These are phyloP conservation scores for Heteromormyrus szaboi DNA, from an alignment of 2,797 vertebrate species.

Conservation along the genomic window DNA sequence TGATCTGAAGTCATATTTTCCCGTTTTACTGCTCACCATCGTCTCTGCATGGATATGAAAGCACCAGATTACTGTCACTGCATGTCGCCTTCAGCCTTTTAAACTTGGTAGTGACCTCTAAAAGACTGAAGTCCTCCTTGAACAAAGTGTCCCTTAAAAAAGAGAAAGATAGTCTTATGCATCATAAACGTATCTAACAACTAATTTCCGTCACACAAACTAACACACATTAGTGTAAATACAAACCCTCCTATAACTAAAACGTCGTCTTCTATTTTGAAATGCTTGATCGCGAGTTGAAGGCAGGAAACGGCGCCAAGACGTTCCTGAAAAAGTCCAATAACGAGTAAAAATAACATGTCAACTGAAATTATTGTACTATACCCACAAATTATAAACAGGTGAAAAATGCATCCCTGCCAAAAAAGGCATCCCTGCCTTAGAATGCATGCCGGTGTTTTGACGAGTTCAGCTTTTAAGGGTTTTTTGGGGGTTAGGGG, in stretches of 20 bases:
- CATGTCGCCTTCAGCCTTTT: constrained; percentile 41
- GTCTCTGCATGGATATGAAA: constrained; percentile 67
- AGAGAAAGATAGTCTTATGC: background rate
- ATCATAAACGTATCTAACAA: background rate
- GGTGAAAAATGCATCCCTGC: too few species aligned
- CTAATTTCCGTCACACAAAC: background rate
- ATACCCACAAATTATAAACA: background rate
- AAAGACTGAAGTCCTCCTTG: constrained; percentile 71
- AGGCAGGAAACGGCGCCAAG: constrained; percentile 69
- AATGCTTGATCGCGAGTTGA: constrained; percentile 61
- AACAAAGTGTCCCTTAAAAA: constrained; percentile 69
- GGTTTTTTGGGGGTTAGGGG: too few species aligned
- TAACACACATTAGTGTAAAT: background rate
- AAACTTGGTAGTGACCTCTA: constrained; percentile 47
- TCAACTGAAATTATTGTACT: background rate
- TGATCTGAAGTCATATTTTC: background rate
- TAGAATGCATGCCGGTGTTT: too few species aligned
- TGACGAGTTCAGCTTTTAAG: too few species aligned
- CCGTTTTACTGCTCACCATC: constrained; percentile 49
- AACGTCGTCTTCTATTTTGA: constrained; percentile 58
- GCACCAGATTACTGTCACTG: constrained; percentile 54
- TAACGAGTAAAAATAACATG: background rate
- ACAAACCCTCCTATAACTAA: constrained; percentile 68
- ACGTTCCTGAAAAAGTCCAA: constrained; percentile 49
- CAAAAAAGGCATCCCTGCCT: too few species aligned